phyloP scores from a whole-genome alignment of 2,888 invertebrate species.

The Calameuta filiformis region DNA sequence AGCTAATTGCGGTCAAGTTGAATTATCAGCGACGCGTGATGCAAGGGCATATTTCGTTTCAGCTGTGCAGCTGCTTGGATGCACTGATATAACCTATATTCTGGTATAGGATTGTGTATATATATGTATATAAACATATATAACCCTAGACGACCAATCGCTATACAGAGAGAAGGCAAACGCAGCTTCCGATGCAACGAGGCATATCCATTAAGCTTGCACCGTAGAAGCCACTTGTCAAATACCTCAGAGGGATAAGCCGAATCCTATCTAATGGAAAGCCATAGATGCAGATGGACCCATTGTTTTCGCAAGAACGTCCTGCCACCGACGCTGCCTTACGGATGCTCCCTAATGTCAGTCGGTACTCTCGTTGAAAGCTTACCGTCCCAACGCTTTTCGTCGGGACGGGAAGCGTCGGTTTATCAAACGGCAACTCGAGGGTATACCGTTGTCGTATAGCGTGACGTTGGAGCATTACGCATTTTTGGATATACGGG shows the following conservation, averaged over 20 bases:
- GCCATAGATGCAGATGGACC: conserved; percentile 49
- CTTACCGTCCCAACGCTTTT: not conserved
- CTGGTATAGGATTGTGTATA: no score
- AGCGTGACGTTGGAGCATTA: not conserved
- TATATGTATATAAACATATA: not conserved
- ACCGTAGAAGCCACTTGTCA: conserved; percentile 47
- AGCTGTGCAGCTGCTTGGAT: not conserved
- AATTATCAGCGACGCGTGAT: conserved; percentile 39
- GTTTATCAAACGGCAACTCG: not conserved
- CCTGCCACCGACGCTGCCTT: not conserved
- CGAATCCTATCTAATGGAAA: conserved; percentile 40
- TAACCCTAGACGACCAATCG: not conserved
- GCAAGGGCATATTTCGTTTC: not conserved
- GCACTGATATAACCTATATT: not conserved
- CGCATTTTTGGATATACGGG: not conserved
- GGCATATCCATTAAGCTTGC: conserved; percentile 30
- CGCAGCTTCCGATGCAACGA: not conserved
- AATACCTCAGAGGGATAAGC: conserved; percentile 44
- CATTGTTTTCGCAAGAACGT: conserved; percentile 46
- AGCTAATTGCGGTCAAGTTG: conserved; percentile 56
- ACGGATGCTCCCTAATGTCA: not conserved
- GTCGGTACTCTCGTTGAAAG: not conserved
- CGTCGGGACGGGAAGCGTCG: not conserved
- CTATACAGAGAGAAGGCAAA: not conserved
- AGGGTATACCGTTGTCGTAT: not conserved